Conservation (phyloP, 2,113 vertebrate species). For the Mystacornis crossleyi region DNA sequence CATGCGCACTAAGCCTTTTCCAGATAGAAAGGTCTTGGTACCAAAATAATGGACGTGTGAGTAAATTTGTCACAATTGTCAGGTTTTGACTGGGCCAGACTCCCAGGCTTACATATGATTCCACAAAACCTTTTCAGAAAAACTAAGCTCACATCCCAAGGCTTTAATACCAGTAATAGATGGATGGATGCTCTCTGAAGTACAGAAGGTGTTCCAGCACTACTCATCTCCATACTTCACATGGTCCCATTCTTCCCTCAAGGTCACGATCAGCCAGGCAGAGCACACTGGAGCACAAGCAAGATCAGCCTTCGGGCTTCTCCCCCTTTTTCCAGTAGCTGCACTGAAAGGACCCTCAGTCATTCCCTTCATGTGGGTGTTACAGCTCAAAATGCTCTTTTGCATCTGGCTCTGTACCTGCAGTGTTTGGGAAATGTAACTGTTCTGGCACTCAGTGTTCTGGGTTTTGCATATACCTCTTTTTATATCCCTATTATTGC, state of each 20-base stretch:
- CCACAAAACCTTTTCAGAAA: background rate
- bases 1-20: background rate
- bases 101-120: background rate
- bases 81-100: background rate
- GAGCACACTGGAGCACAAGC: background rate
- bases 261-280: background rate
- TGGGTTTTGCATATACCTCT: background rate
- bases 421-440: background rate
- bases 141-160: fast-evolving
- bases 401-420: background rate
- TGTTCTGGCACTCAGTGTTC: background rate
- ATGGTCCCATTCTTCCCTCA: background rate
- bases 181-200: background rate
- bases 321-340: background rate
- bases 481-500: background rate
- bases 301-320: background rate
- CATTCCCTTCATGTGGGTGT: background rate
- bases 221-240: background rate
- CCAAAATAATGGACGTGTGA: background rate
- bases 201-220: background rate
- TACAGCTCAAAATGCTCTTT: background rate
- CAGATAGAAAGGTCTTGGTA: background rate
- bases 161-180: background rate
- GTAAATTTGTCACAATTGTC: background rate
- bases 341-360: background rate